Base-by-base conservation (phyloP, 2,113 vertebrate species). In the Alligator sinensis region DNA sequence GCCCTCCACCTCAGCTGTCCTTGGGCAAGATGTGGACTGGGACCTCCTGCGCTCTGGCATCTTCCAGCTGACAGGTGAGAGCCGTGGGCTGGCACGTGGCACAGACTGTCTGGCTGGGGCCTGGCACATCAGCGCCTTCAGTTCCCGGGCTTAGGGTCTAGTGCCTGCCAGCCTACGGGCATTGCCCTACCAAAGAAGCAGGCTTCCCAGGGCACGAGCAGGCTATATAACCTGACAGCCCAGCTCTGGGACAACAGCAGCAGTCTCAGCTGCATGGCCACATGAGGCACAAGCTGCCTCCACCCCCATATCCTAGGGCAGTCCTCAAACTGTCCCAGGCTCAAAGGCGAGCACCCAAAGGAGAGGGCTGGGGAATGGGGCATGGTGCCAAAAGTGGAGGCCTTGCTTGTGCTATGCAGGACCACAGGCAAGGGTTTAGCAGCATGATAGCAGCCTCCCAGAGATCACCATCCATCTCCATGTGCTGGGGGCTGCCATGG, bases 21-120 rank as follows among this genome's bases (percentile, higher is more conserved):
- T 98, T 8, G 77, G 70, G 21, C 95, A 96, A 81, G 97, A 98
- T 27, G 89, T 98, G 75, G 95, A 98, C 72, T 61, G 97, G 54
- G 96, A 97, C 18, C 96, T 99, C 63, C 97, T 99, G 66, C 97
- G 97, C 58, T 98, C 98, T 4, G 98, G 98, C 74, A 97, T 97
- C 80, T 95, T 94, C 88, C 98, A 83, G 97, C 97, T 96, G 98
- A 98, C 95, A 92, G 89, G 94, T 94, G 55, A 88, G 91, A 91
- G 95, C 68, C 68, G 9, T 9, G 34, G 34, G 34, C 34, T 34
- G 34, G 34, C 34, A 34, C 34, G 34, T 34, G 34, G 34, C 4
- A 34, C 34, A 34, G 34, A 34, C 34, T 34, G 34, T 34, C 34
- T 2, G 9, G 18, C 17, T 2, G 66, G 16, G 66, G 66, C 16